Evolutionary conservation across 2,888 invertebrate species (phyloP), one percentile per base, ranked within the genome.

Genomic region (Acrobasis repandana): DNA sequence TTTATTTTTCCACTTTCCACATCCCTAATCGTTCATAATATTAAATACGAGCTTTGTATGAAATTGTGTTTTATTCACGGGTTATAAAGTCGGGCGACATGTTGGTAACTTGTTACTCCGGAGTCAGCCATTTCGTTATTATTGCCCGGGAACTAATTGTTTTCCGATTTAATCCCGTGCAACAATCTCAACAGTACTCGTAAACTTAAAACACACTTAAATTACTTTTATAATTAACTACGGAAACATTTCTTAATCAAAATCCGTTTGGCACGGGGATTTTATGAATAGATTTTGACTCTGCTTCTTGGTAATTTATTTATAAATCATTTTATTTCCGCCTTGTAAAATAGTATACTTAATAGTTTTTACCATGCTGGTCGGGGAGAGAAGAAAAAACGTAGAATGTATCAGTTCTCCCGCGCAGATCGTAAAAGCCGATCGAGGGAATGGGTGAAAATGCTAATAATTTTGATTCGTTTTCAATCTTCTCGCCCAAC

Each of bases 61-160:
- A 85, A 90, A 88, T 88, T 88, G 86, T 89, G 84, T 90, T 91
- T 91, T 90, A 90, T 90, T 88, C 89, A 86, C 85, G 85, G 89
- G 88, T 85, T 88, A 88, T 90, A 90, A 90, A 91, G 82, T 85
- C 78, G 76, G 78, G 74, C 79, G 82, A 89, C 85, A 86, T 83
- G 83, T 86, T 85, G 82, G 78, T 81, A 83, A 88, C 83, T 89
- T 87, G 90, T 87, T 84, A 83, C 87, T 72, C 73, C 75, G 72
- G 70, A 75, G 79, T 82, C 80, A 76, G 77, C 79, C 76, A 81
- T 83, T 76, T 75, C 75, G 77, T 80, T 83, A 81, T 86, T 88
- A 85, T 83, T 82, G 77, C 79, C 75, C 73, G 67, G 65, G 75
- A 75, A 75, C 82, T 88, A 88, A 89, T 87, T 86, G 85, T 86